Evolutionary conservation across 2,797 vertebrate species (phyloP).

Genomic region (Alosa sapidissima): DNA sequence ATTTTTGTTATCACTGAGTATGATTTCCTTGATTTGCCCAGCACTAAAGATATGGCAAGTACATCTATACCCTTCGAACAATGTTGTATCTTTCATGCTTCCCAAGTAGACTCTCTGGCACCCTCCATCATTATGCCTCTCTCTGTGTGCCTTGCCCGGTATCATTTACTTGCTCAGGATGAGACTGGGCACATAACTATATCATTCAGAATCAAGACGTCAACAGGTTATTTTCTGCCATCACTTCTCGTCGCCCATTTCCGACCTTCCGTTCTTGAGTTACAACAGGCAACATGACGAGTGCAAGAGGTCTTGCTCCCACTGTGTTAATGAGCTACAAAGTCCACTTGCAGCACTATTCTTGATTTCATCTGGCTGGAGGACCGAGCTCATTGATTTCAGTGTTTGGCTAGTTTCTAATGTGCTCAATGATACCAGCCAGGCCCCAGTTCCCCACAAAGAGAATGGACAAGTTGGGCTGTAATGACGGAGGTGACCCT

Average conservation of each 20-base stretch:
- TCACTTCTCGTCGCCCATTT: neutral
- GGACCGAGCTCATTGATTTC: slow-evolving; percentile 20
- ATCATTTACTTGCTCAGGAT: slow-evolving; percentile 3
- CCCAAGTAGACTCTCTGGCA: neutral
- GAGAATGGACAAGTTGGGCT: neutral
- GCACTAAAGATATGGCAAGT: neutral
- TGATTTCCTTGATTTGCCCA: neutral
- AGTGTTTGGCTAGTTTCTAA: slow-evolving; percentile 17
- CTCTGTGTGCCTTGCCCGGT: neutral
- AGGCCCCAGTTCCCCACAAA: neutral
- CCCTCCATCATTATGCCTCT: neutral
- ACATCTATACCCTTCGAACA: neutral
- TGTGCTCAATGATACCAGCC: slow-evolving; percentile 28
- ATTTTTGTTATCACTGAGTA: neutral
- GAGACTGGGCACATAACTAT: too few relatives aligned
- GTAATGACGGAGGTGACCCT: neutral
- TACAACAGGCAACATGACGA: slow-evolving; percentile 25
- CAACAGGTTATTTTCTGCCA: slow-evolving; percentile 35
- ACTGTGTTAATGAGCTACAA: slow-evolving; percentile 24
- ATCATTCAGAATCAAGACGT: slow-evolving; percentile 8
- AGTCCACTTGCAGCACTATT: neutral
- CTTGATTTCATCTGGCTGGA: neutral
- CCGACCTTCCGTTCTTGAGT: slow-evolving; percentile 25
- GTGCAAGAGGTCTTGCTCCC: neutral
- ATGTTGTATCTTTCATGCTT: neutral